phyloP scores from a whole-genome alignment of 2,888 invertebrate genomes.

The Timema cristinae region DNA sequence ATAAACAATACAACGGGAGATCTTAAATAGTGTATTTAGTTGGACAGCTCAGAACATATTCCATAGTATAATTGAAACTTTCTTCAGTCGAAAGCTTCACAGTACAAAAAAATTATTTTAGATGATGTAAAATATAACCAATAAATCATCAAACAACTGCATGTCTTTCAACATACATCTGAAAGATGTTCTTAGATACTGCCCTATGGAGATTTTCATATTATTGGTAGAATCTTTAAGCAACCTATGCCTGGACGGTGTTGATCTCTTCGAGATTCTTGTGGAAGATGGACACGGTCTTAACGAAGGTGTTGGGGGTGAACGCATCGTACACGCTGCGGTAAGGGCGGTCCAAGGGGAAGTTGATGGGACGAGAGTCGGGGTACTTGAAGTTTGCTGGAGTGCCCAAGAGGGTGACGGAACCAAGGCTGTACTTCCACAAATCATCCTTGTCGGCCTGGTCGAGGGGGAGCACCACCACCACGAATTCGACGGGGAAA shows the following conservation, averaged over 20 bases:
- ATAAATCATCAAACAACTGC: no score
- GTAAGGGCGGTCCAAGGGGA: conserved; percentile 57
- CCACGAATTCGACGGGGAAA: conserved; percentile 60
- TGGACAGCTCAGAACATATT: no score
- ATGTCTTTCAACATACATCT: no score
- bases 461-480: conserved; percentile 50
- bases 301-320: conserved; percentile 57
- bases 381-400: conserved; percentile 42
- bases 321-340: conserved; percentile 38
- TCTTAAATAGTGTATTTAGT: no score
- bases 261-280: conserved; percentile 38
- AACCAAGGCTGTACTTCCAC: conserved; percentile 23
- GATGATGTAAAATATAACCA: no score
- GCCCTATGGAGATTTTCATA: no score
- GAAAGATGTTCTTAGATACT: no score
- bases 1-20: no score
- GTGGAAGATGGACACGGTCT: conserved; percentile 60
- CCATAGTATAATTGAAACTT: no score
- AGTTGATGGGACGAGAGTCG: conserved; percentile 54
- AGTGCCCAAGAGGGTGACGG: conserved; percentile 49
- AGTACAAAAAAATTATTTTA: no score
- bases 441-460: conserved; percentile 24
- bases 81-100: no score
- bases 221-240: no score
- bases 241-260: conserved; percentile 39